Evolutionary conservation across 2,888 invertebrate species (phyloP), one percentile per base, ranked within the genome.

Genomic region (Amphipyra berbera): DNA sequence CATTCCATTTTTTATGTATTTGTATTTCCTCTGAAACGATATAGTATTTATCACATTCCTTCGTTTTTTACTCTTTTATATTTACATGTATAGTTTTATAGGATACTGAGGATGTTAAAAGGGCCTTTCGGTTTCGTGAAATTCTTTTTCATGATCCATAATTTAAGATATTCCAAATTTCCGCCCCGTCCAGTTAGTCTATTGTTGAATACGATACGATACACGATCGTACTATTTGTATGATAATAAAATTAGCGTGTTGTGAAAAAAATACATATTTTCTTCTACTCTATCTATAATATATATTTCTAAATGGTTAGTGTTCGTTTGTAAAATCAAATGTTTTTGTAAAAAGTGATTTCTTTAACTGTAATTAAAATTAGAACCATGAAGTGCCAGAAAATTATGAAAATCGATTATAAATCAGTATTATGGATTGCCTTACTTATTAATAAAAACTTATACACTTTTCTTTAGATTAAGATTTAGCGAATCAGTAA

Each of bases 371-470:
- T 77, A 78, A 72, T 76, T 78, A 70, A 61, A 71, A 68, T 72
- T 69, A 72, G 57, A 77, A 79, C 67, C 73, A 76, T 60, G 41
- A 80, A 74, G 82, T 84, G 82, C 86, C 85, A 85, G 81, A 78
- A 83, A 84, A 76, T 72, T 67, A 65, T 67, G 52, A 69, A 71
- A 78, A 73, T 71, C 70, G 56, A 77, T 77, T 81, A 68, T 67
- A 62, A 79, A 82, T 82, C 85, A 86, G 86, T 86, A 86, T 86
- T 86, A 85, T 69, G 53, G 75, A 82, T 75, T 78, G 77, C 81
- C 79, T 81, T 78, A 84, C 83, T 83, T 85, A 84, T 73, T 71
- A 75, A 61, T 68, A 55, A 69, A 81, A 69, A 74, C 47, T 57
- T 76, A 63, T 78, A 76, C 53, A 78, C 49, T 66, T 63, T 69